A percentile compares a stretch with the other conserved stretches of the same genome.
Conservation (phyloP, 2,797 vertebrate species). For the Lophotriccus pileatus region DNA sequence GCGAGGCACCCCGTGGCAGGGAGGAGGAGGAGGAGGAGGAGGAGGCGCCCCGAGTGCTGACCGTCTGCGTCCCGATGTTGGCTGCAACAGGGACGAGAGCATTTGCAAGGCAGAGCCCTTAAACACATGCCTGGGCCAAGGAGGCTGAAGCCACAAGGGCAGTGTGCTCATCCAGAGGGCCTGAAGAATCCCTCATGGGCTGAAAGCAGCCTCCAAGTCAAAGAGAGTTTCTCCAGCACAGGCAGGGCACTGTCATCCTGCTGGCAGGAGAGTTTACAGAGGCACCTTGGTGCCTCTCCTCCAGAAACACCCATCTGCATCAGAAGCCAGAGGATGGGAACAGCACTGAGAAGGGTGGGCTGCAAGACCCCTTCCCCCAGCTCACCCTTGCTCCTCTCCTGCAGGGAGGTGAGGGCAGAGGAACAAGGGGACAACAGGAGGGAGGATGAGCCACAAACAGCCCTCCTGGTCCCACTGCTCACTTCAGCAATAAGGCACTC, state of each 20-base stretch:
- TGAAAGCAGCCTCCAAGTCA: neutral
- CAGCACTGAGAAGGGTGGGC: neutral
- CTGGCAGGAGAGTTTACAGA: neutral
- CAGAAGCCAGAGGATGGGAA: neutral
- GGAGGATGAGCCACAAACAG: neutral
- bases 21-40: conserved; percentile 58
- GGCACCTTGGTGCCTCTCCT: fast-evolving
- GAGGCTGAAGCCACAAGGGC: neutral
- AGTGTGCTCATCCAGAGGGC: fast-evolving
- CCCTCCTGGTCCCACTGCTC: neutral
- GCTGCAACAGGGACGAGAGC: conserved; percentile 66
- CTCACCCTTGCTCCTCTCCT: neutral
- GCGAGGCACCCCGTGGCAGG: conserved; percentile 68
- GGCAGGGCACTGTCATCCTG: neutral
- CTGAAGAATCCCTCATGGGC: fast-evolving
- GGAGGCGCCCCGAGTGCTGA: conserved; percentile 71
- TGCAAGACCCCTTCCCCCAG: neutral
- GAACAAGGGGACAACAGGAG: neutral
- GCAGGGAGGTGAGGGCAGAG: neutral
- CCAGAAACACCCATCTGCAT: neutral
- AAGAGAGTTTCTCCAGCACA: neutral
- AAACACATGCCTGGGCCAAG: fast-evolving
- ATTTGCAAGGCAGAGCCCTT: neutral
- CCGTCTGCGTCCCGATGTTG: conserved; percentile 94
- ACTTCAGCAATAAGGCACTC: neutral